Conservation (phyloP, 2,113 vertebrate species). For the Vicugna pacos region DNA sequence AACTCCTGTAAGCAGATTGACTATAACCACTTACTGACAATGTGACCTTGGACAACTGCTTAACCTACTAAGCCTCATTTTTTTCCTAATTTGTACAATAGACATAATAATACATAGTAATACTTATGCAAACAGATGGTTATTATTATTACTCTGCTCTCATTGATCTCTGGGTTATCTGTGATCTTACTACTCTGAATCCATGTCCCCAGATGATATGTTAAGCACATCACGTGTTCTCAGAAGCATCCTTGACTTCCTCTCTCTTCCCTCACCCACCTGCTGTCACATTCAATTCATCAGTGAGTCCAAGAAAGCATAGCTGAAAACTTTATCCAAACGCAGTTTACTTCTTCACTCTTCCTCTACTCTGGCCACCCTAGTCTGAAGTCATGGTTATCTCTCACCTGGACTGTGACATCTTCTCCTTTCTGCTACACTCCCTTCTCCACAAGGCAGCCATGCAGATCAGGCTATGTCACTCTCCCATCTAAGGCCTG, state of each 20-base stretch:
- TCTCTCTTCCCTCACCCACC: background rate
- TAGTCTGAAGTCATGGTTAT: background rate
- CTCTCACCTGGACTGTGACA: background rate
- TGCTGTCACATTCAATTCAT: background rate
- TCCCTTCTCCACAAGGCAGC: background rate
- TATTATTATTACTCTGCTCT: background rate
- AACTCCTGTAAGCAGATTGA: background rate
- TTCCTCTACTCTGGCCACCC: background rate
- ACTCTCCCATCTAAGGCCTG: background rate
- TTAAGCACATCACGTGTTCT: background rate
- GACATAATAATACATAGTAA: background rate
- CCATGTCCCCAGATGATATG: background rate
- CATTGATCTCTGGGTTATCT: background rate
- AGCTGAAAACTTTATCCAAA: background rate
- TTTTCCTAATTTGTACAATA: background rate
- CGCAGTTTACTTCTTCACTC: background rate
- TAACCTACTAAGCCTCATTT: background rate
- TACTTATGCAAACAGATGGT: background rate
- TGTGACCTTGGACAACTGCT: background rate
- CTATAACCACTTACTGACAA: background rate
- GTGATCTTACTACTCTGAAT: background rate
- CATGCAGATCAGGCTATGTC: background rate
- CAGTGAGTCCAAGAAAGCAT: background rate
- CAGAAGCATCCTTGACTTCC: background rate
- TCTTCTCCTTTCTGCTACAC: background rate